Conservation (phyloP, 92 coral and sea anemone genomes). For the Virgularia gustaviana region DNA sequence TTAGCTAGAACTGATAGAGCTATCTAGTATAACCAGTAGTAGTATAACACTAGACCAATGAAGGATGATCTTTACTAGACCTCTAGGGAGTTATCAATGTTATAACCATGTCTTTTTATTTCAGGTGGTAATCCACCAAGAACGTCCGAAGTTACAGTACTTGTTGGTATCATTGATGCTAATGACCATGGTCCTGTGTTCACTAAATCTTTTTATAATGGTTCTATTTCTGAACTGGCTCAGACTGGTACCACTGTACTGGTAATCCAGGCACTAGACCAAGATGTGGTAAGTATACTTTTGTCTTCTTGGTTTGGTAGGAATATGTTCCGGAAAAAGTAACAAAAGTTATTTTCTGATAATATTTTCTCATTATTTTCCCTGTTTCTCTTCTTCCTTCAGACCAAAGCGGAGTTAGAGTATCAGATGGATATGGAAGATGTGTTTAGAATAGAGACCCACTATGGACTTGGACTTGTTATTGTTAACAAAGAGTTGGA, state of each 20-base stretch:
- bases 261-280: slow-evolving; percentile 54
- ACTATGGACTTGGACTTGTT: slow-evolving; percentile 17
- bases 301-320: not conserved
- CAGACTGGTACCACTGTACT: slow-evolving; percentile 50
- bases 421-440: not conserved
- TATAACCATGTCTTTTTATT: not conserved
- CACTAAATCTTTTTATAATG: slow-evolving; percentile 48
- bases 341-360: not conserved
- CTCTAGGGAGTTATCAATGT: too few relatives aligned
- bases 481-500: slow-evolving; percentile 6
- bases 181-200: slow-evolving; percentile 81
- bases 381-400: not conserved
- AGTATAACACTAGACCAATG: too few relatives aligned
- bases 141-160: slow-evolving; percentile 63
- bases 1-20: too few relatives aligned
- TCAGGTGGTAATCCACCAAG: slow-evolving; percentile 41
- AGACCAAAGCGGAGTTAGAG: slow-evolving; percentile 1
- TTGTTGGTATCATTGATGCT: slow-evolving; percentile 74
- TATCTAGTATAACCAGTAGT: too few relatives aligned
- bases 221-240: slow-evolving; percentile 46
- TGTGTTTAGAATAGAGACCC: not conserved
- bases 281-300: slow-evolving; percentile 47
- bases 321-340: too few relatives aligned
- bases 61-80: too few relatives aligned
- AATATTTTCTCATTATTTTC: not conserved